phyloP scores from a whole-genome alignment of 2,888 invertebrate species.

The Dryobotodes eremita region DNA sequence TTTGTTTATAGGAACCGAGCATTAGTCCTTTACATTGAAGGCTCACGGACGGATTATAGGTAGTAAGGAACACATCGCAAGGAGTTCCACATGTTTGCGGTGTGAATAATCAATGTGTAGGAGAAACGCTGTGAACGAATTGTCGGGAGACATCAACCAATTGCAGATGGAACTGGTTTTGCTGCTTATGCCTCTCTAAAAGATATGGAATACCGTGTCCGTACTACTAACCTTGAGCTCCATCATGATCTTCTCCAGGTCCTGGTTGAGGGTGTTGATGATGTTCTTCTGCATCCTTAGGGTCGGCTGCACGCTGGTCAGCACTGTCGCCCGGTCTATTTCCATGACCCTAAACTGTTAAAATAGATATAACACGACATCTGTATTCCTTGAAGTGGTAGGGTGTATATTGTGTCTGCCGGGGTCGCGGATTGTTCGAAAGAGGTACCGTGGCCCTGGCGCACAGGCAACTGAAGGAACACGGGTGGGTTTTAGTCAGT shows the following conservation, averaged over 20 bases:
- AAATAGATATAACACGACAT: too few relatives aligned
- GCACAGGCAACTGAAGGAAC: too few relatives aligned
- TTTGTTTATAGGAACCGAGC: too few relatives aligned
- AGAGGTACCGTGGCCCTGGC: too few relatives aligned
- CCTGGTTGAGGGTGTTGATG: slow-evolving; percentile 91
- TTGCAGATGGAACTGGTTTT: neutral
- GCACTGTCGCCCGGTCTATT: slow-evolving; percentile 93
- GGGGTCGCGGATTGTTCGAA: too few relatives aligned
- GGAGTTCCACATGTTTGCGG: neutral
- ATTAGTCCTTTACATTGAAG: neutral
- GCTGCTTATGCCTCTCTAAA: neutral
- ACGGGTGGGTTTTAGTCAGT: too few relatives aligned
- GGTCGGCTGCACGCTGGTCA: slow-evolving; percentile 93
- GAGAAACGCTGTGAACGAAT: neutral
- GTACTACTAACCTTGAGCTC: slow-evolving; percentile 89
- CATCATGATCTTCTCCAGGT: slow-evolving; percentile 92
- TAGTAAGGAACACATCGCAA: neutral
- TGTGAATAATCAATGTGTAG: neutral
- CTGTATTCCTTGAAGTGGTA: neutral
- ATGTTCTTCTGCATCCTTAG: slow-evolving; percentile 92
- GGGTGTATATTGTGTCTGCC: too few relatives aligned
- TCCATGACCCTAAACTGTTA: slow-evolving; percentile 95
- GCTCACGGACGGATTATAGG: neutral
- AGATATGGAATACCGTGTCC: neutral
- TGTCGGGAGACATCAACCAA: neutral